Base-by-base conservation (phyloP, 2,113 vertebrate genomes). In the Lontra canadensis region DNA sequence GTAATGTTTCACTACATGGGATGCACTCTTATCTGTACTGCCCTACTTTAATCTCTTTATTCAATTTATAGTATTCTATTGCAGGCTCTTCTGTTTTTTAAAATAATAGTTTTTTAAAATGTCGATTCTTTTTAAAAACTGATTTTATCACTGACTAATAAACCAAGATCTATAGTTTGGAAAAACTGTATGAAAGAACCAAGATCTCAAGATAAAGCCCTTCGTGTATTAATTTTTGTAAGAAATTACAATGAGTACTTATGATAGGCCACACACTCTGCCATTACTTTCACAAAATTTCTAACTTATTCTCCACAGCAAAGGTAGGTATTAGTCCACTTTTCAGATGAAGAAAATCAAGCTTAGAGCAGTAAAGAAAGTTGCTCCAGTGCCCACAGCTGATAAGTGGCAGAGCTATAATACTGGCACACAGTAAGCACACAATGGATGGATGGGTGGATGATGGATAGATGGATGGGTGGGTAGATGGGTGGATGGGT, bases 191-290 rank as follows among this genome's bases (percentile, higher is more conserved):
- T 42, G 10, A 92, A 95, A 94, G 36, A 92, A 86, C 29, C 10
- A 26, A 26, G 44, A 20, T 78, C 6, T 81, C 18, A 87, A 7
- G 34, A 67, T 4, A 81, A 85, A 85, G 39, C 29, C 3, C 7
- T 83, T 94, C 88, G 55, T 26, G 26, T 84, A 39, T 84, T 69
- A 86, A 89, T 73, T 61, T 95, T 42, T 80, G 3, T 36, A 67
- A 97, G 39, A 97, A 97, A 86, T 55, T 88, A 88, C 23, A 57
- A 61, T 93, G 61, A 42, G 18, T 76, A 25, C 5, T 78, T 44
- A 57, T 9, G 21, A 36, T 31, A 57, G 42, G 8, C 2, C 42
- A 55, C 15, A 7, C 9, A 14, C 23, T 31, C 21, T 63, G 31
- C 25, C 20, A 23, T 11, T 73, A 7, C 63, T 7, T 73, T 86